These are phyloP conservation scores for Rotaria magnacalcarata DNA, from an alignment of 2,888 invertebrate genomes.

Conservation along the genomic window DNA sequence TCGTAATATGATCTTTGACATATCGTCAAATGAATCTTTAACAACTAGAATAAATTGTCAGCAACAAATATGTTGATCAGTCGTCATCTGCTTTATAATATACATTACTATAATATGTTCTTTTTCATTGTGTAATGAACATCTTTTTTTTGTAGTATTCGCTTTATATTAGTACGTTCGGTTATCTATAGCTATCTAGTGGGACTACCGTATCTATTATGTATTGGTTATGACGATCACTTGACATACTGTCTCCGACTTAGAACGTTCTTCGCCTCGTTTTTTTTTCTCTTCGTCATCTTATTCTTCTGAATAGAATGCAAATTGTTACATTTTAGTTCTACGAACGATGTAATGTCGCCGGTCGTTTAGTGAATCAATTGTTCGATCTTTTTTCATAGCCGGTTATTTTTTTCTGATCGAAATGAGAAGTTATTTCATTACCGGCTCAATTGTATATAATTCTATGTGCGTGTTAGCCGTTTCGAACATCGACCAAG, in stretches of 20 bases:
- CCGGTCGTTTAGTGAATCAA: not conserved
- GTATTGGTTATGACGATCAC: not conserved
- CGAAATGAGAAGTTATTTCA: not conserved
- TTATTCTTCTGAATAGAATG: not conserved
- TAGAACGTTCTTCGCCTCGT: not conserved
- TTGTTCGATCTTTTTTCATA: not conserved
- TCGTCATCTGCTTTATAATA: not conserved
- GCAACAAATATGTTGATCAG: not conserved
- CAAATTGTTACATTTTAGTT: not conserved
- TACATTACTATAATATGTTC: not conserved
- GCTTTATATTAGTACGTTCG: not conserved
- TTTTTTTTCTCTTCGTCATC: not conserved
- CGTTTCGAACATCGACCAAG: not conserved
- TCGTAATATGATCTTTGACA: not conserved
- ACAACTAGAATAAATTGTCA: not conserved
- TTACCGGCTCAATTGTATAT: not conserved
- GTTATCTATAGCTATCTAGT: not conserved
- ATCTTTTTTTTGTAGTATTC: not conserved
- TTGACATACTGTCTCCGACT: conserved; percentile 9
- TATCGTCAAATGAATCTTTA: not conserved
- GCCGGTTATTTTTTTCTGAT: not conserved
- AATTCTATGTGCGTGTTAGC: not conserved
- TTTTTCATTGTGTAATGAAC: not conserved
- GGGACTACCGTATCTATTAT: not conserved
- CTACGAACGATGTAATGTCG: not conserved